Evolutionary conservation across 2,888 invertebrate genomes (phyloP).

Genomic region (Morpho deidamia): DNA sequence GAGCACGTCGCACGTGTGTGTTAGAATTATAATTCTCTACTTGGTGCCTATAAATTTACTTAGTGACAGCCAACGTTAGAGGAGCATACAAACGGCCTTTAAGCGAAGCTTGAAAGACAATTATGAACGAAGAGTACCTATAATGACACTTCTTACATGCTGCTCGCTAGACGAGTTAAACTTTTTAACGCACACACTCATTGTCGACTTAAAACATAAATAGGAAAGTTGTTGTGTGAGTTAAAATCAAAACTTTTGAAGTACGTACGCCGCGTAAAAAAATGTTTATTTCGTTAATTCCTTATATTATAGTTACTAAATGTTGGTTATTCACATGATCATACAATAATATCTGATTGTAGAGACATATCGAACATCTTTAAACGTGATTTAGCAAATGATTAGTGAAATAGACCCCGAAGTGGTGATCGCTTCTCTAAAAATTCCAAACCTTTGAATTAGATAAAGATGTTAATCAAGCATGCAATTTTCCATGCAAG

Average conservation of each 20-base stretch:
- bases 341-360: too few species aligned
- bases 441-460: too few species aligned
- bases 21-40: constrained; percentile 55
- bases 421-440: too few species aligned
- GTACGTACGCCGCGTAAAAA: too few species aligned
- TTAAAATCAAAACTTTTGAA: neutral
- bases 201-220: neutral
- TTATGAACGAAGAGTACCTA: constrained; percentile 36
- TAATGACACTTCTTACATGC: constrained; percentile 22
- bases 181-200: neutral
- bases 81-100: constrained; percentile 55
- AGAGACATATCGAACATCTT: too few species aligned
- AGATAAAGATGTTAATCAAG: too few species aligned
- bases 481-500: too few species aligned
- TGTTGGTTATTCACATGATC: too few species aligned
- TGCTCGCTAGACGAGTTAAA: constrained; percentile 2
- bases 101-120: constrained; percentile 45
- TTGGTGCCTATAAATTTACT: constrained; percentile 61
- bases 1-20: constrained; percentile 52
- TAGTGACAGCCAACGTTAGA: constrained; percentile 51
- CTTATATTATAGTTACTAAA: too few species aligned
- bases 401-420: too few species aligned
- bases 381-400: too few species aligned
- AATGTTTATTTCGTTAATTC: too few species aligned
- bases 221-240: neutral